These are phyloP conservation scores for Mesocentrotus franciscanus DNA, from an alignment of 53 echinoderm and acorn worm genomes.

Conservation along the genomic window DNA sequence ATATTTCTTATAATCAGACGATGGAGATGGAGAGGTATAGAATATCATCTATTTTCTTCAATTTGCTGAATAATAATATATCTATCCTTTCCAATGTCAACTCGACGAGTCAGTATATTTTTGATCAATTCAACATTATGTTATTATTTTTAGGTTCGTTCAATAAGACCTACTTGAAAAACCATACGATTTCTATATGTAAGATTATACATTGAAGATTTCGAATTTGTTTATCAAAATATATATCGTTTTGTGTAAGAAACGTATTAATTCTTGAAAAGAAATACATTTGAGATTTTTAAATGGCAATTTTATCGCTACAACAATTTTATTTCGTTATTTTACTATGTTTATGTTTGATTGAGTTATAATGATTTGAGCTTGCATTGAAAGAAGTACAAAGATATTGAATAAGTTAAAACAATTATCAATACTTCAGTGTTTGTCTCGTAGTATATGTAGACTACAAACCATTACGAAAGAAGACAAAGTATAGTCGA, in stretches of 20 bases:
- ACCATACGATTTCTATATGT: too few relatives aligned
- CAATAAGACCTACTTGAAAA: background rate
- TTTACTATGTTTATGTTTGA: background rate
- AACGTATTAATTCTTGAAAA: conserved; percentile 8
- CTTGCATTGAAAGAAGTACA: background rate
- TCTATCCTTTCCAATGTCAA: too few relatives aligned
- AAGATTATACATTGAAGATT: background rate
- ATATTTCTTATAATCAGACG: too few relatives aligned
- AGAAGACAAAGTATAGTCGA: background rate
- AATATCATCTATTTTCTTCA: too few relatives aligned
- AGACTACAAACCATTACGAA: background rate
- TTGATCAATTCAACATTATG: background rate
- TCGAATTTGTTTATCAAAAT: background rate
- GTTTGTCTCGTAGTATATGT: background rate
- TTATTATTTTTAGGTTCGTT: background rate
- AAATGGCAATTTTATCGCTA: background rate
- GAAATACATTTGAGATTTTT: background rate
- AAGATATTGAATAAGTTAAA: background rate
- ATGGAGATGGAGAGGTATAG: too few relatives aligned
- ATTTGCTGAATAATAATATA: too few relatives aligned
- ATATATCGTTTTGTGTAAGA: background rate
- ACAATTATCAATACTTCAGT: background rate
- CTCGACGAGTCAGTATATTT: background rate
- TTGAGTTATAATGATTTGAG: background rate
- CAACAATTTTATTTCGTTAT: background rate